Percentiles rank a stretch among this genome's conserved stretches.
Conservation (phyloP, 2,888 invertebrate species). For the Drosophila differens region DNA sequence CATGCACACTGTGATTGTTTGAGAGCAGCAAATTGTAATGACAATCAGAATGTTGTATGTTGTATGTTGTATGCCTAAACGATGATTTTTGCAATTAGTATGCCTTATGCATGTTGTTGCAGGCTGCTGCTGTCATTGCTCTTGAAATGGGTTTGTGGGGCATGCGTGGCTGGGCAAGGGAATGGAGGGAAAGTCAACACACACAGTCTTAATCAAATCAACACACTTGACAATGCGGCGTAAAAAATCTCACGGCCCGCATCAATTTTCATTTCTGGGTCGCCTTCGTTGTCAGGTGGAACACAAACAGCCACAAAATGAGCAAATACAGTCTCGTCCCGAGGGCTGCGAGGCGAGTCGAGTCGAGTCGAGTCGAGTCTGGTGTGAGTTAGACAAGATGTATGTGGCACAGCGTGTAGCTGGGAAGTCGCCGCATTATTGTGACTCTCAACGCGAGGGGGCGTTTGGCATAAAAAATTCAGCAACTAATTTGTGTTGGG, state of each 20-base stretch:
- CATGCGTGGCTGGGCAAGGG: constrained; percentile 22
- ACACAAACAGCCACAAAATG: constrained; percentile 39
- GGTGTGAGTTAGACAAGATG: constrained; percentile 41
- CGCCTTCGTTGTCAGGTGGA: constrained; percentile 37
- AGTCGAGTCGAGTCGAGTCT: neutral
- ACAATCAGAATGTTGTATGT: constrained; percentile 10
- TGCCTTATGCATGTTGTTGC: constrained; percentile 23
- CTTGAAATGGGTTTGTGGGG: constrained; percentile 71
- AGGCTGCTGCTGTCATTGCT: constrained; percentile 36
- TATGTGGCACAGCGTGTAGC: constrained; percentile 11
- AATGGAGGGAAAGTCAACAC: neutral
- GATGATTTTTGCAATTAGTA: constrained; percentile 27
- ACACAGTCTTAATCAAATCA: constrained; percentile 65
- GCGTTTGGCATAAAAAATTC: constrained; percentile 62
- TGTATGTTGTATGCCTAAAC: constrained; percentile 10
- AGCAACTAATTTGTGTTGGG: constrained; percentile 70
- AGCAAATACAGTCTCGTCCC: constrained; percentile 35
- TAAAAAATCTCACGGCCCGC: constrained; percentile 69
- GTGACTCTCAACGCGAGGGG: constrained; percentile 4
- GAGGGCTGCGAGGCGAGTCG: neutral
- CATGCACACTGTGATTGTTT: constrained; percentile 36
- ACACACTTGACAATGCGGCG: constrained; percentile 68
- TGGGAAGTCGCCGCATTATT: neutral
- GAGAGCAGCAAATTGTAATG: constrained; percentile 28
- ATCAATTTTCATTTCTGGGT: constrained; percentile 68